Percentiles rank a stretch among this genome's conserved stretches.
Evolutionary conservation across 2,113 vertebrate species (phyloP).

Genomic region (Triplophysa rosa): DNA sequence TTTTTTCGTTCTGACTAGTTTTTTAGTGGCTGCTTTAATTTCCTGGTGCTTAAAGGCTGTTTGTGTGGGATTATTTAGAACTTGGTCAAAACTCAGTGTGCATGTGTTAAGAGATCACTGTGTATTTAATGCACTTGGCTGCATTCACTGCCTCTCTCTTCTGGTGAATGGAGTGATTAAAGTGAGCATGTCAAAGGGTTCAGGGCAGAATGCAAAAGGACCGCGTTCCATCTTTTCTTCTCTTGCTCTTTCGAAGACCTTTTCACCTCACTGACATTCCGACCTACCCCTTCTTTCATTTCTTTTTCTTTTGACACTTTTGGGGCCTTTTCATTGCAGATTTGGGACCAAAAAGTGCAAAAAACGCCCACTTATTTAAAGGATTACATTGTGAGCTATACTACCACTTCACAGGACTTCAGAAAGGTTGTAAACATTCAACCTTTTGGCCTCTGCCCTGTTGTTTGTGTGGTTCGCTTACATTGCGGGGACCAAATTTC

Average conservation of each 20-base stretch:
- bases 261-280: slow-evolving; percentile 44
- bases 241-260: slow-evolving; percentile 29
- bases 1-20: not conserved
- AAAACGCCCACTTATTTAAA: slow-evolving; percentile 8
- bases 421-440: slow-evolving; percentile 29
- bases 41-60: not conserved
- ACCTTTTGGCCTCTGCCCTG: slow-evolving; percentile 21
- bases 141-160: slow-evolving; percentile 43
- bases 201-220: slow-evolving; percentile 11
- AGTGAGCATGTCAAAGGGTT: slow-evolving; percentile 40
- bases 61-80: too few relatives aligned
- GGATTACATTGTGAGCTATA: slow-evolving; percentile 34
- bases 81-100: too few relatives aligned
- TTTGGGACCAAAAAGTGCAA: slow-evolving; percentile 5
- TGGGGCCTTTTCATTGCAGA: slow-evolving; percentile 27
- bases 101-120: not conserved
- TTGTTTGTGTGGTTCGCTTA: not conserved
- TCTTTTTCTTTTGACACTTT: slow-evolving; percentile 30
- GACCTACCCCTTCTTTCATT: slow-evolving; percentile 25
- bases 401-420: slow-evolving; percentile 26
- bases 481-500: too few relatives aligned
- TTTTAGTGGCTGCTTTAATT: not conserved
- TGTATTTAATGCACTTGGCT: slow-evolving; percentile 47
- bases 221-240: slow-evolving; percentile 15
- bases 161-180: slow-evolving; percentile 49